These are phyloP conservation scores for Ariopsis seemanni DNA, from an alignment of 2,113 vertebrate genomes.

Conservation along the genomic window DNA sequence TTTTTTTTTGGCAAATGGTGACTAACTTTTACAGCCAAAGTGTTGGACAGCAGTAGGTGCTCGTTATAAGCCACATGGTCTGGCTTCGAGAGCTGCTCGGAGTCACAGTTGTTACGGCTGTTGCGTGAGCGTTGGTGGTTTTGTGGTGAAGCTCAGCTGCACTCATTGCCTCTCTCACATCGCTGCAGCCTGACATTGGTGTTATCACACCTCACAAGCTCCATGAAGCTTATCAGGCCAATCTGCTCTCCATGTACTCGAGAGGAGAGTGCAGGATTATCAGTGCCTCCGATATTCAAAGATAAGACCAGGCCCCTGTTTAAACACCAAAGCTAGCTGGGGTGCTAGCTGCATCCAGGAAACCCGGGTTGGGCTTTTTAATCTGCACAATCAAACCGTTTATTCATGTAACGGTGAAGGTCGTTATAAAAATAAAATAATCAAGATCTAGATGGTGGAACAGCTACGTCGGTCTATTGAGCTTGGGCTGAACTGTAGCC, in stretches of 20 bases:
- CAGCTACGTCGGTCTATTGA: neutral
- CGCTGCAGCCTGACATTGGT: slow-evolving; percentile 50
- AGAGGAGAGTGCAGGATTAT: slow-evolving; percentile 80
- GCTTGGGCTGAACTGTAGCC: neutral
- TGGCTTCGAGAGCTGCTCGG: slow-evolving; percentile 13
- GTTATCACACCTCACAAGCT: slow-evolving; percentile 69
- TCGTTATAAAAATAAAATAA: neutral
- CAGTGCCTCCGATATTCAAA: slow-evolving; percentile 76
- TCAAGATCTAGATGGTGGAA: neutral
- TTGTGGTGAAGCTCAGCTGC: slow-evolving; percentile 47
- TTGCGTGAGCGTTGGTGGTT: slow-evolving; percentile 42
- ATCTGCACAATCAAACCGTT: neutral
- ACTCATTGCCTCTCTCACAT: slow-evolving; percentile 37
- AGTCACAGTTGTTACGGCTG: slow-evolving; percentile 34
- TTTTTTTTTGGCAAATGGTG: neutral
- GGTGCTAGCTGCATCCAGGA: neutral
- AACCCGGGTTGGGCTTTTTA: slow-evolving; percentile 1
- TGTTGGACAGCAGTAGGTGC: slow-evolving; percentile 10
- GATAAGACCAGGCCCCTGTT: slow-evolving; percentile 76
- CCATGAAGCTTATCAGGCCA: slow-evolving; percentile 68
- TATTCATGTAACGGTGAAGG: neutral
- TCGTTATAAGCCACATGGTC: slow-evolving; percentile 31
- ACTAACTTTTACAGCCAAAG: slow-evolving; percentile 26
- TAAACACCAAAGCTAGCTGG: slow-evolving; percentile 71
- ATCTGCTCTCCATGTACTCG: slow-evolving; percentile 73